phyloP scores from a whole-genome alignment of 2,113 vertebrate genomes.

The Psilopsiagon aymara region DNA sequence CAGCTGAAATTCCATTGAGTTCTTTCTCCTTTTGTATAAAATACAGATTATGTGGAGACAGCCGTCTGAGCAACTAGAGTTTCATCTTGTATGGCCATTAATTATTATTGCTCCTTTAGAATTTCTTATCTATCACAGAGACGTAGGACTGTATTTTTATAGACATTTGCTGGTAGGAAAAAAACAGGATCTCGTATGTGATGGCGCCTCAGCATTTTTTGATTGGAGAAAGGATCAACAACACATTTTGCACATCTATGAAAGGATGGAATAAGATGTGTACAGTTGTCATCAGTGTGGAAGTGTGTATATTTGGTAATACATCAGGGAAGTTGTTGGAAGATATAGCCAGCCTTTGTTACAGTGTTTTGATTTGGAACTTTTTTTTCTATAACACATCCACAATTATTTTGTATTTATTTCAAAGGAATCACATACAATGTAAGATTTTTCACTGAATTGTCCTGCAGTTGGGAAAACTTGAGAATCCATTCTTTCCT shows the following conservation, averaged over 20 bases:
- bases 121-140: conserved; percentile 82
- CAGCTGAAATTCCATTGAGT: conserved; percentile 83
- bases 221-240: conserved; percentile 44
- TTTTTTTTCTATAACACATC: not conserved
- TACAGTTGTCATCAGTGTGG: not conserved
- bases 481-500: not conserved
- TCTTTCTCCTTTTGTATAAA: conserved; percentile 86
- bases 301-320: not conserved
- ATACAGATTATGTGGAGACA: conserved; percentile 89
- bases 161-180: conserved; percentile 70
- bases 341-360: not conserved
- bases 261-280: conserved; percentile 6
- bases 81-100: conserved; percentile 86
- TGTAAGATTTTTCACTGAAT: not conserved
- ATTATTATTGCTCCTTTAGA: conserved; percentile 84
- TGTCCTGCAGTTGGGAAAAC: not conserved
- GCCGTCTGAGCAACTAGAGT: conserved; percentile 85
- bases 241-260: conserved; percentile 7
- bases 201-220: conserved; percentile 51
- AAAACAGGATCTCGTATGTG: conserved; percentile 18
- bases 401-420: not conserved
- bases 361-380: not conserved
- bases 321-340: not conserved
- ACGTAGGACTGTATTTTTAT: conserved; percentile 74
- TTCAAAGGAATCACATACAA: not conserved